phyloP scores from a whole-genome alignment of 1,140 invertebrate species.

The Trichogramma pretiosum region DNA sequence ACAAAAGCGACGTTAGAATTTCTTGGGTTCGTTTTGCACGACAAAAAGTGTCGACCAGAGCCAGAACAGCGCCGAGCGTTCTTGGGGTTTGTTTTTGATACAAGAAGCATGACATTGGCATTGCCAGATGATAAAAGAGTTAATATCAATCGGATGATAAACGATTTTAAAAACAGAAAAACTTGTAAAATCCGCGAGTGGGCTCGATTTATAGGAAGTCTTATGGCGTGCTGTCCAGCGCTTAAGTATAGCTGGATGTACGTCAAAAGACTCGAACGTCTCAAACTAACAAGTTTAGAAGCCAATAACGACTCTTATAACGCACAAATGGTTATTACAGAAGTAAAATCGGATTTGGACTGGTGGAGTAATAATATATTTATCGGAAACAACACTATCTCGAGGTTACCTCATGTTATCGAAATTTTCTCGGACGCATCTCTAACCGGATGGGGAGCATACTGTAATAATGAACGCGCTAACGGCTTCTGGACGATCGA shows the following conservation, averaged over 20 bases:
- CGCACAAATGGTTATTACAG: too few species aligned
- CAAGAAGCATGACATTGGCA: neutral
- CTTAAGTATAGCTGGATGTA: neutral
- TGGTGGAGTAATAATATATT: too few species aligned
- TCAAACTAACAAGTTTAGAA: too few species aligned
- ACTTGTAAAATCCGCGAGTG: neutral
- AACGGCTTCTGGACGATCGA: neutral
- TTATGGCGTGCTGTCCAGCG: neutral
- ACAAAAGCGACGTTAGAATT: neutral
- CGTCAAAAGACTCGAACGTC: neutral
- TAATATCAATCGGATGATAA: neutral
- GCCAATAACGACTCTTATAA: too few species aligned
- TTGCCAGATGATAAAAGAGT: neutral
- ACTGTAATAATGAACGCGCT: neutral
- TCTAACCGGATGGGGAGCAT: too few species aligned
- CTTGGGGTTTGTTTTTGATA: neutral
- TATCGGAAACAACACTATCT: too few species aligned
- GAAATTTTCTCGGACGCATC: too few species aligned
- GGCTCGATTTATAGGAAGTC: neutral
- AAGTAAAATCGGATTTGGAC: too few species aligned
- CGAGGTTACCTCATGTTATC: too few species aligned
- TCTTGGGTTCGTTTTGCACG: neutral
- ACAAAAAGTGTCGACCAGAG: neutral
- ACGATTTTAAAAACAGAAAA: neutral
- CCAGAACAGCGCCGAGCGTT: neutral